Conservation (phyloP, 2,797 vertebrate genomes). For the Ateles fusciceps region DNA sequence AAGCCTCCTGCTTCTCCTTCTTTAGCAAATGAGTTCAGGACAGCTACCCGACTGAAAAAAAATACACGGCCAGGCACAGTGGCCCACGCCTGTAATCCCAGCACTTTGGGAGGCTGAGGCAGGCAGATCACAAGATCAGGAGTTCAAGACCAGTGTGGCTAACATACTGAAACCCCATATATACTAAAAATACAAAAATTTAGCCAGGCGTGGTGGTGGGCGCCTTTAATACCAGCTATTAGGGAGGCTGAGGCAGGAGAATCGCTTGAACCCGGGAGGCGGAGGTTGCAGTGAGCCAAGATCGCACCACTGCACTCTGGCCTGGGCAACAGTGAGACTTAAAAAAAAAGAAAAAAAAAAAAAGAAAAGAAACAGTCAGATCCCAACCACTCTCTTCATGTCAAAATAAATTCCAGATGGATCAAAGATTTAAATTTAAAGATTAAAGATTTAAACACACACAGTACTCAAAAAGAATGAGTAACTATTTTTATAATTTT, state of each 20-base stretch:
- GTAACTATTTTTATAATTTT: constrained; percentile 42
- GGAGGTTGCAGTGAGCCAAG: background rate
- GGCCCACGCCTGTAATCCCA: background rate
- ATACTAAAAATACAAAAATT: background rate
- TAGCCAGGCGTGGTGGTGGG: background rate
- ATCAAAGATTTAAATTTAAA: background rate
- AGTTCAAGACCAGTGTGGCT: background rate
- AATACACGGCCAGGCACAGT: background rate
- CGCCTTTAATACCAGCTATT: background rate
- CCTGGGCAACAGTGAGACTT: background rate
- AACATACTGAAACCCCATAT: background rate
- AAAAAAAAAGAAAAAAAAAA: no score
- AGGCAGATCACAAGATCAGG: background rate
- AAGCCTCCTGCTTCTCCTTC: background rate
- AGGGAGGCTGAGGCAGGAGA: background rate
- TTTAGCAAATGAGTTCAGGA: constrained; percentile 1
- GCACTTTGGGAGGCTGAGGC: background rate
- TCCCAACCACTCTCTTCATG: background rate
- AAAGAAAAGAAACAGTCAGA: background rate
- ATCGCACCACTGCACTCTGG: background rate
- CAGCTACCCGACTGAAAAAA: background rate
- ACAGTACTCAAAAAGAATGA: constrained; percentile 5
- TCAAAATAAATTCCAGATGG: constrained; percentile 41
- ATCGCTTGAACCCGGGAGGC: background rate
- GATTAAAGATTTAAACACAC: constrained; percentile 43